Conservation (phyloP, 2,113 vertebrate species). For the Amblyornis subalaris region DNA sequence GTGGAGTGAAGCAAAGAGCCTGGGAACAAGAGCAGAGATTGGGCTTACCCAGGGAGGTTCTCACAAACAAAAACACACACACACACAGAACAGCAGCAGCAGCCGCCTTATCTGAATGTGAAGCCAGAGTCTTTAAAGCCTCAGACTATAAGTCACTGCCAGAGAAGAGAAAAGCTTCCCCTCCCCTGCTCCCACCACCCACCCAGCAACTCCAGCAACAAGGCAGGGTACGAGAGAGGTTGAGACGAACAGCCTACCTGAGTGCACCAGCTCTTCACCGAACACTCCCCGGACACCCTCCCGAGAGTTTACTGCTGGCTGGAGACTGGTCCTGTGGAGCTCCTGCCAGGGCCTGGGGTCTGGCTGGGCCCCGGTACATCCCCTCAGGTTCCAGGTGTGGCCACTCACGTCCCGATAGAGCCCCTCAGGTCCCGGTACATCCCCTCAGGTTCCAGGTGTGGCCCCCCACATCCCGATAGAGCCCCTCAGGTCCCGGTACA, state of each 20-base stretch:
- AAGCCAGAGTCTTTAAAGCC: neutral
- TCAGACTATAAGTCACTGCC: too few species aligned
- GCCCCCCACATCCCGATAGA: neutral
- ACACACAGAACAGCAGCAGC: neutral
- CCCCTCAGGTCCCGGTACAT: neutral
- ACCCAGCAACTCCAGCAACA: accelerated
- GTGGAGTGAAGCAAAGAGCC: accelerated
- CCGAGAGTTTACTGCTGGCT: accelerated
- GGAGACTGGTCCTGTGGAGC: accelerated
- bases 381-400: neutral
- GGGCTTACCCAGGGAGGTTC: neutral
- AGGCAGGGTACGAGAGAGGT: accelerated
- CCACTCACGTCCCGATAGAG: neutral
- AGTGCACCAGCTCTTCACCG: accelerated
- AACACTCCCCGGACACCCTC: accelerated
- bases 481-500: neutral
- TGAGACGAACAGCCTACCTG: neutral
- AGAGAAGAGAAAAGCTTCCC: neutral
- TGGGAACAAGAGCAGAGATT: accelerated
- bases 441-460: neutral
- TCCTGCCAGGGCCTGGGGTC: accelerated
- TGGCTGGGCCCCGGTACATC: neutral
- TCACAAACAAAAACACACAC: neutral
- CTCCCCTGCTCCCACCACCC: neutral
- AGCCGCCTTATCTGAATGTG: accelerated